Percentiles rank a stretch among this genome's conserved stretches.
Conservation (phyloP, 2,797 vertebrate species). For the Protosalanx chinensis region DNA sequence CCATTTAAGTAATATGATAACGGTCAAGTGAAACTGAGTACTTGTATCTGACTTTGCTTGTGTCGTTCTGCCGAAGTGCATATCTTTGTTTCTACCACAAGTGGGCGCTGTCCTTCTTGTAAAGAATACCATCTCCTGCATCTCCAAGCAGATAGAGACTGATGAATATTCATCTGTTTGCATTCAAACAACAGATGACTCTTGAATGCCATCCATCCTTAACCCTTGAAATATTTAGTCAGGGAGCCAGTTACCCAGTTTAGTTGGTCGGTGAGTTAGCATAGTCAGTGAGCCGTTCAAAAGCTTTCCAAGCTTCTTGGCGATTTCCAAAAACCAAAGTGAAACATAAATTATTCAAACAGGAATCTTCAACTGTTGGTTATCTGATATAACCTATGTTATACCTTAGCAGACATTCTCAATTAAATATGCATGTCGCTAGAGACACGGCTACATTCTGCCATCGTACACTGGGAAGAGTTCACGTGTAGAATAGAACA, state of each 20-base stretch:
- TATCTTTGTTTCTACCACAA: conserved; percentile 49
- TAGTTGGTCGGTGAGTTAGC: too few relatives aligned
- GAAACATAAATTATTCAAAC: conserved; percentile 64
- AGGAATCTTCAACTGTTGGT: conserved; percentile 54
- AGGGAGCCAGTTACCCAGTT: too few relatives aligned
- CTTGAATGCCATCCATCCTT: background rate
- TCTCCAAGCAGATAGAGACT: conserved; percentile 9
- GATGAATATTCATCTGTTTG: background rate
- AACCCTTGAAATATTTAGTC: too few relatives aligned
- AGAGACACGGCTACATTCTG: conserved; percentile 21
- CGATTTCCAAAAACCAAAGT: conserved; percentile 51
- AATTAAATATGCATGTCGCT: conserved; percentile 59
- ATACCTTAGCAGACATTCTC: conserved; percentile 26
- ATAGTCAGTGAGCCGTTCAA: too few relatives aligned
- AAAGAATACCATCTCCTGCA: conserved; percentile 19
- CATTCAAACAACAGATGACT: background rate
- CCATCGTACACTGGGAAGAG: conserved; percentile 11
- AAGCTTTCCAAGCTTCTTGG: conserved; percentile 17
- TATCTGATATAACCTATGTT: conserved; percentile 61
- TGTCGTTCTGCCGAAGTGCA: conserved; percentile 19
- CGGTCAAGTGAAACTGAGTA: too few relatives aligned
- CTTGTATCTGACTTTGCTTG: background rate
- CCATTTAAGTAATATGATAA: too few relatives aligned
- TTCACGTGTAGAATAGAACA: conserved; percentile 1
- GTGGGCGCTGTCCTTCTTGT: conserved; percentile 64